These are phyloP conservation scores for Laspeyria flexula DNA, from an alignment of 2,888 invertebrate genomes.

Conservation along the genomic window DNA sequence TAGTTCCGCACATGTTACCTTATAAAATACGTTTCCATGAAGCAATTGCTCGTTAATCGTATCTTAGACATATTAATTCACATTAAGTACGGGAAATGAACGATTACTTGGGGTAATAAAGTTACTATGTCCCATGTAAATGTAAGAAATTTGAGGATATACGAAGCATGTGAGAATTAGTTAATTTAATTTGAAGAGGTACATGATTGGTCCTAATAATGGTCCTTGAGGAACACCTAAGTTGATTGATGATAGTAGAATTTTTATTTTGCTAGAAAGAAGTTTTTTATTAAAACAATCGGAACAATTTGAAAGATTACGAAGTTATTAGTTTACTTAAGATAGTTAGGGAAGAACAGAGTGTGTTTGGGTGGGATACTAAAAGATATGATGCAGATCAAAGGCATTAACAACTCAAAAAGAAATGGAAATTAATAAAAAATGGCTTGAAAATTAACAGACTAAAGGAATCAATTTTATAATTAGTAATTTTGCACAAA, in stretches of 20 bases:
- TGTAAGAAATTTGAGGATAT: slow-evolving; percentile 13
- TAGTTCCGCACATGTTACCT: slow-evolving; percentile 7
- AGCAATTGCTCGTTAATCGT: slow-evolving; percentile 19
- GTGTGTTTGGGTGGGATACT: too few relatives aligned
- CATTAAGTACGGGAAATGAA: slow-evolving; percentile 39
- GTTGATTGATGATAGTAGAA: neutral
- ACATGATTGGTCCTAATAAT: neutral
- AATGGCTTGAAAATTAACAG: too few relatives aligned
- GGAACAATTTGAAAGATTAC: too few relatives aligned
- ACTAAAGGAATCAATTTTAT: too few relatives aligned
- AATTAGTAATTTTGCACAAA: too few relatives aligned
- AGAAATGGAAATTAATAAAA: too few relatives aligned
- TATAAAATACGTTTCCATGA: slow-evolving; percentile 31
- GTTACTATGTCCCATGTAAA: slow-evolving; percentile 24
- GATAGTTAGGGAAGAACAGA: too few relatives aligned
- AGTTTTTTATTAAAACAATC: too few relatives aligned
- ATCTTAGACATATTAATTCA: slow-evolving; percentile 26
- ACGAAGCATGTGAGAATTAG: neutral
- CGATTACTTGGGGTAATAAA: slow-evolving; percentile 35
- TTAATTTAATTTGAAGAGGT: neutral
- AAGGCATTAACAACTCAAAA: too few relatives aligned
- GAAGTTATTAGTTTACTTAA: too few relatives aligned
- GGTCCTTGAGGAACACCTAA: neutral
- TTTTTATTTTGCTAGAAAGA: too few relatives aligned
- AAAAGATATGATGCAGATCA: too few relatives aligned